Conservation (phyloP, 2,888 invertebrate species). For the Ecdyonurus torrentis region DNA sequence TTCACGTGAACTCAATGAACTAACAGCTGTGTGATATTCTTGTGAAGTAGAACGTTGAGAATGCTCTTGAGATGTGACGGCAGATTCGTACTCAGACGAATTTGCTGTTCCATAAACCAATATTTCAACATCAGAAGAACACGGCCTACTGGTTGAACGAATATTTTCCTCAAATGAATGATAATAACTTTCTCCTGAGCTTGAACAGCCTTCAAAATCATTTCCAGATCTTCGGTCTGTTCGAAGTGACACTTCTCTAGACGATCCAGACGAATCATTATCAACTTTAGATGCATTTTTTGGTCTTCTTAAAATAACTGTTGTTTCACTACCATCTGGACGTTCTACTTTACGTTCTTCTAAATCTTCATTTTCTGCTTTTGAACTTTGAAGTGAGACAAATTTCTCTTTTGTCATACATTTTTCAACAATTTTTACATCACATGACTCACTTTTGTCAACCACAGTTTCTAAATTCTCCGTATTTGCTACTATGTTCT, state of each 20-base stretch:
- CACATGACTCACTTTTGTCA: conserved; percentile 9
- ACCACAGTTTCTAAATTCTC: too few relatives aligned
- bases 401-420: too few relatives aligned
- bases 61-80: conserved; percentile 59
- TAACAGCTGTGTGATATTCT: conserved; percentile 73
- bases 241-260: conserved; percentile 19
- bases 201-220: conserved; percentile 65
- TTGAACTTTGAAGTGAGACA: too few relatives aligned
- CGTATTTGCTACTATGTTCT: too few relatives aligned
- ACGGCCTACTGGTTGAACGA: conserved; percentile 50
- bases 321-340: conserved; percentile 18
- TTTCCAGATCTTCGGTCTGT: conserved; percentile 56
- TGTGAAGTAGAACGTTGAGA: conserved; percentile 59
- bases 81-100: conserved; percentile 70
- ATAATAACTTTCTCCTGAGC: conserved; percentile 78
- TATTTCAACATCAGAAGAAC: conserved; percentile 68
- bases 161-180: conserved; percentile 66
- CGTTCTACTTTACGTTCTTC: conserved; percentile 16
- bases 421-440: too few relatives aligned
- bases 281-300: conserved; percentile 16
- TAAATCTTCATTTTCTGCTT: conserved; percentile 3
- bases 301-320: conserved; percentile 13
- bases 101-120: conserved; percentile 29
- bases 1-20: conserved; percentile 74
- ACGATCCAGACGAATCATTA: conserved; percentile 21